phyloP scores from a whole-genome alignment of 2,113 vertebrate genomes.

The Trichomycterus rosablanca region DNA sequence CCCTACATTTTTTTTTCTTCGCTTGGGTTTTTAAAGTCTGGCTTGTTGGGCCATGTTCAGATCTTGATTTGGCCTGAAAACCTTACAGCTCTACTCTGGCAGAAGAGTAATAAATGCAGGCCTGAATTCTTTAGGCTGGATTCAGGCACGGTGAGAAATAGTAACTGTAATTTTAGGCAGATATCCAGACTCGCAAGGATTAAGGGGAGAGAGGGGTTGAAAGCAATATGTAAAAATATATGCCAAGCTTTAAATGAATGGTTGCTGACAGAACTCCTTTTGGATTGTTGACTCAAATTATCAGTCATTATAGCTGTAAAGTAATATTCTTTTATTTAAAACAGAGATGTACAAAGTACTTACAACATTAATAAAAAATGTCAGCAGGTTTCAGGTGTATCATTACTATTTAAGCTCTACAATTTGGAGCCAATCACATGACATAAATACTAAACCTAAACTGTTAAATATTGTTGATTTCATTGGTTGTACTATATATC shows the following conservation, averaged over 20 bases:
- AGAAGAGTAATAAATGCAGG: slow-evolving; percentile 11
- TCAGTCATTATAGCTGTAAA: no score
- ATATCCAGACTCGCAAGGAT: slow-evolving; percentile 26
- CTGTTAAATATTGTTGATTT: no score
- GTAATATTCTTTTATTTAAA: no score
- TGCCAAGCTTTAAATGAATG: slow-evolving; percentile 23
- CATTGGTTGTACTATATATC: no score
- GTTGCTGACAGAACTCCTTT: slow-evolving; percentile 35
- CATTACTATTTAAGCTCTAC: no score
- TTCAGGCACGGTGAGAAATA: slow-evolving; percentile 13
- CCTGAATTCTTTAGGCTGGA: slow-evolving; percentile 32
- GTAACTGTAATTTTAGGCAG: slow-evolving; percentile 39
- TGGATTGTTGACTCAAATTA: no score
- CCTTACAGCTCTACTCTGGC: slow-evolving; percentile 6
- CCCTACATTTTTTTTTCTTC: not conserved
- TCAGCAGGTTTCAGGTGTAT: no score
- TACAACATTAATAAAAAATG: no score
- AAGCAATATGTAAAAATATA: slow-evolving; percentile 11
- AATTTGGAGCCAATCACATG: no score
- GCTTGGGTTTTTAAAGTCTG: slow-evolving; percentile 1
- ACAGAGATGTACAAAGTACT: no score
- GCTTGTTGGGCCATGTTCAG: slow-evolving; percentile 23
- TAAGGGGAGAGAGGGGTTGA: slow-evolving; percentile 14
- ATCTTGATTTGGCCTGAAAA: slow-evolving; percentile 46
- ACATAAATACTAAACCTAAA: no score